These are phyloP conservation scores for Spinibarbus caldwelli DNA, from an alignment of 2,797 vertebrate genomes.

Conservation along the genomic window DNA sequence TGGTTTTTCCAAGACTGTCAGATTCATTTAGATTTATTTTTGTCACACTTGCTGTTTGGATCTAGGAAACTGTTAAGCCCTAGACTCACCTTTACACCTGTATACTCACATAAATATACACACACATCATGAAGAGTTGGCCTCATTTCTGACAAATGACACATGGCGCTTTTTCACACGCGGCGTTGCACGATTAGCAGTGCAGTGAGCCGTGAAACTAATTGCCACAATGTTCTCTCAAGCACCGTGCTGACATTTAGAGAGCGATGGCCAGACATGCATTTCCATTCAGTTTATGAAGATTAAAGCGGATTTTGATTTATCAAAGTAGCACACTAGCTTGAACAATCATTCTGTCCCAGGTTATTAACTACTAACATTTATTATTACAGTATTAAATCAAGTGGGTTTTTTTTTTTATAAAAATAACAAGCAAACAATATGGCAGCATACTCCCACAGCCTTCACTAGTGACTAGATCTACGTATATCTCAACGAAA, in stretches of 20 bases:
- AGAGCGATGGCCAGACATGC: not conserved
- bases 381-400: not conserved
- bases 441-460: not conserved
- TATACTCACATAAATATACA: conserved; percentile 4
- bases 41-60: not conserved
- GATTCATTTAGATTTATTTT: not conserved
- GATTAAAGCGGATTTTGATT: not conserved
- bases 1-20: not conserved
- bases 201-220: conserved; percentile 24
- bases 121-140: conserved; percentile 1
- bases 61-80: conserved; percentile 1
- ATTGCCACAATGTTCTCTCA: conserved; percentile 19
- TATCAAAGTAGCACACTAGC: not conserved
- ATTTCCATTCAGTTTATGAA: conserved; percentile 17
- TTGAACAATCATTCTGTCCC: not conserved
- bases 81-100: not conserved
- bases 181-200: not conserved
- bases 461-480: not conserved
- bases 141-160: conserved; percentile 24
- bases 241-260: conserved; percentile 22
- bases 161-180: not conserved
- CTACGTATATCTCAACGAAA: not conserved
- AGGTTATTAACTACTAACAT: not conserved
- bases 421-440: not conserved
- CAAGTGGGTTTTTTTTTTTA: not conserved